Percentiles rank a stretch among this genome's conserved stretches.
phyloP scores from a whole-genome alignment of 2,113 vertebrate species.

The Bufo gargarizans region DNA sequence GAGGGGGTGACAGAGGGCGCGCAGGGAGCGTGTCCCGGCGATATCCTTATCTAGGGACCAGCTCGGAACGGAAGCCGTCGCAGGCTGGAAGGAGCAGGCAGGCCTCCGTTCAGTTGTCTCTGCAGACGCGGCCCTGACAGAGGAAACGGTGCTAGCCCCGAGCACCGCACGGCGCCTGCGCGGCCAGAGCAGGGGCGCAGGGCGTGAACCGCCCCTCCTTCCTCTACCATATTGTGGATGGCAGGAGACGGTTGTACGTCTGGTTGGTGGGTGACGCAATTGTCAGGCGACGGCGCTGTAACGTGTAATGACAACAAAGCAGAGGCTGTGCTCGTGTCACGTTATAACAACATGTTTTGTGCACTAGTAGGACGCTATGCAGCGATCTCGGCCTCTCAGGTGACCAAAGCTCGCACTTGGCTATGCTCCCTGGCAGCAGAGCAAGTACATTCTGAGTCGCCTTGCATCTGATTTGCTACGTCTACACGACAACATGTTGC shows the following conservation, averaged over 20 bases:
- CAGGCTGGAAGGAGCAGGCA: background rate
- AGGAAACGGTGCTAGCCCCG: slow-evolving; percentile 51
- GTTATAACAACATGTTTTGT: background rate
- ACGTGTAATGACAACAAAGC: too few relatives aligned
- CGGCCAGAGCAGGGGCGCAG: slow-evolving; percentile 1
- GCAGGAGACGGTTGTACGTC: background rate
- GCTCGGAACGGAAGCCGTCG: background rate
- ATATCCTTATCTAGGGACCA: background rate
- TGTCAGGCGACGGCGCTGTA: background rate
- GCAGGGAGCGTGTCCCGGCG: background rate
- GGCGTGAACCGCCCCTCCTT: slow-evolving; percentile 29
- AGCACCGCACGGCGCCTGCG: slow-evolving; percentile 35
- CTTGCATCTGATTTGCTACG: too few relatives aligned
- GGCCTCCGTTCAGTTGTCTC: slow-evolving; percentile 48
- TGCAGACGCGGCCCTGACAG: slow-evolving; percentile 55
- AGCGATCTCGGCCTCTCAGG: too few relatives aligned
- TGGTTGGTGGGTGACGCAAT: background rate
- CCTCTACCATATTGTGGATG: slow-evolving; percentile 39
- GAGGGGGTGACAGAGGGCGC: background rate
- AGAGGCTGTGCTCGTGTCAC: background rate
- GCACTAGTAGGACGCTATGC: too few relatives aligned
- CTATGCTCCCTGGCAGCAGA: too few relatives aligned
- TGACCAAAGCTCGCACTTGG: too few relatives aligned
- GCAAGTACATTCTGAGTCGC: too few relatives aligned
- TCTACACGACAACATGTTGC: too few relatives aligned